Evolutionary conservation across 30 jellyfish, hydroid and myxozoan species (phyloP), one percentile per base, ranked within the genome.

Genomic region (Hydractinia echinata): DNA sequence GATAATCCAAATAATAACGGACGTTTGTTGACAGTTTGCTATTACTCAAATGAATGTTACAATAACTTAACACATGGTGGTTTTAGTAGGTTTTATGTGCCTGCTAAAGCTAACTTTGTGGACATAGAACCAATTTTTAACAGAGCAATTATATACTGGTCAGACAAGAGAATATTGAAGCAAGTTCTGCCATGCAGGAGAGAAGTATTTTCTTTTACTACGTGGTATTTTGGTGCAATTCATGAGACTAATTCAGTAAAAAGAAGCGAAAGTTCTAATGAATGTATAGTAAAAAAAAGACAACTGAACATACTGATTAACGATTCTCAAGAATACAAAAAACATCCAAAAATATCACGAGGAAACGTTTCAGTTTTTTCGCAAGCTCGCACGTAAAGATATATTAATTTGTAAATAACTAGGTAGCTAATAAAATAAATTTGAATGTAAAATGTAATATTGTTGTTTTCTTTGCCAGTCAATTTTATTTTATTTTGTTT

Each of bases 1-100:
- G 81, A 71, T 19, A 71, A 50, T 52, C 81, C 81, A 30, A 20
- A 30, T 8, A 50, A 71, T 71, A 50, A 71, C 51, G 81, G 81
- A 20, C 81, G 81, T n/a, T 20, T 71, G 10, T 20, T 71, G 51
- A 71, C 81, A 52, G 51, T 58, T 30, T 15, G 18, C 15, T 71
- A 71, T 71, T 50, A n/a, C 51, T 52, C 61, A 3, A 71, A 71
- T 50, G 9, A 71, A 50, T 54, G 18, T 8, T 71, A 71, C 61
- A 50, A 53, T 7, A 13, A n/a, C 19, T 13, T 13, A n/a, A 30
- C 44, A 30, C 51, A 64, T 6, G 74, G 74, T 7, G 74, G 74
- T n/a, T n/a, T 13, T 44, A 44, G 39, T 64, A 44, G 74, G 9
- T 64, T 6, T 64, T 64, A n/a, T 51, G 19, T 64, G 9, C 19